phyloP scores from a whole-genome alignment of 2,113 vertebrate genomes.

The Hypanus sabinus region DNA sequence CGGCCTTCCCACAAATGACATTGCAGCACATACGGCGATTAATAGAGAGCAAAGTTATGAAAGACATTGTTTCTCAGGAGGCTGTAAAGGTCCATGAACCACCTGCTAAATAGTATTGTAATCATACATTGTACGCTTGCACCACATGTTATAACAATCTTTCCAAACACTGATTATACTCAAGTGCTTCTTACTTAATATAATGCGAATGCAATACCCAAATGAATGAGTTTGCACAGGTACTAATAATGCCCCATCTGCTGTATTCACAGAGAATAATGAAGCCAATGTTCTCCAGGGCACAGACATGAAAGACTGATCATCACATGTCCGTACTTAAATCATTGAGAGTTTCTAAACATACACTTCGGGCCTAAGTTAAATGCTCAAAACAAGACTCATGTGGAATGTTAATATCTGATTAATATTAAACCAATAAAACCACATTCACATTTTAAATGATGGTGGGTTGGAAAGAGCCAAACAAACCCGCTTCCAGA shows the following conservation, averaged over 20 bases:
- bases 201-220: not conserved
- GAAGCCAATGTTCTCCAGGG: not conserved
- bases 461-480: no score
- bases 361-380: not conserved
- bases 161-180: constrained; percentile 15
- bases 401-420: not conserved
- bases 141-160: not conserved
- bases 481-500: not conserved
- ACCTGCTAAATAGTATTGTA: not conserved
- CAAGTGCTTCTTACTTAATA: not conserved
- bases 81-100: constrained; percentile 9
- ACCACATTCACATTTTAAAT: not conserved
- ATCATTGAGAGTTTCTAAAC: not conserved
- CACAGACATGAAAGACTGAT: not conserved
- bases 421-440: not conserved
- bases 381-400: not conserved
- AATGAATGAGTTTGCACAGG: not conserved
- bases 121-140: constrained; percentile 20
- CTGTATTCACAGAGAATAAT: not conserved
- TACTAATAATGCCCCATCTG: constrained; percentile 27
- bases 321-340: not conserved
- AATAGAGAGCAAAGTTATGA: not conserved
- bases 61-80: not conserved
- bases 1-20: not conserved
- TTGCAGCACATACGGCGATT: not conserved